Base-by-base conservation (phyloP, 1,140 invertebrate species). In the Cotesia vestalis region DNA sequence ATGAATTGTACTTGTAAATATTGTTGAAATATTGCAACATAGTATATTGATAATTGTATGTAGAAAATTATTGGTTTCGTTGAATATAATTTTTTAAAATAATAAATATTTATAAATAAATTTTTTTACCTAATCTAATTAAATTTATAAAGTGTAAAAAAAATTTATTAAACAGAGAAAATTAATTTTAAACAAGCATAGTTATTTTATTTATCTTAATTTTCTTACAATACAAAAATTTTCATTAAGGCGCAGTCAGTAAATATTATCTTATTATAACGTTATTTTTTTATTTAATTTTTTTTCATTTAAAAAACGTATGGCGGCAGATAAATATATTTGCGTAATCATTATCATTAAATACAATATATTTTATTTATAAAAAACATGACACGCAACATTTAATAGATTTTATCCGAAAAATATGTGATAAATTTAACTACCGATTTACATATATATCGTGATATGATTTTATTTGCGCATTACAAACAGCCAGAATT, bases 1-100 rank as follows among this genome's bases (percentile, higher is more conserved):
- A 62, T 46, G 17, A 70, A 60, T 69, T 59, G 9, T 67, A 74
- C 38, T 64, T 77, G 76, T 77, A 77, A 70, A 77, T 77, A 77
- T 68, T 74, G 74, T 77, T 77, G 63, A 73, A 35, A 63, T 69
- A 34, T 71, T 12, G 27, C 38, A 40, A 64, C 35, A 51, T 57
- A 66, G 3, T 55, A 66, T 38, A 69, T 34, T 11, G 12, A 69
- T 53, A 57, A 27, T 14, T 40, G 51, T n/a, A 69, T 40, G 55
- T 61, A 38, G n/a, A 27, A 57, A 46, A 46, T 46, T 46, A 46
- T 9, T 46, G 5, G 17, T 51, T 38, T 3, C 40, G 20, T 52
- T 66, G 40, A 62, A 35, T 62, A 62, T 69, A 36, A 20, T 8
- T 9, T 57, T 69, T 60, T 35, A 36, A 27, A 27, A 36, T 69